These are phyloP conservation scores for Anarsia innoxiella DNA, from an alignment of 2,888 invertebrate genomes.

Conservation along the genomic window DNA sequence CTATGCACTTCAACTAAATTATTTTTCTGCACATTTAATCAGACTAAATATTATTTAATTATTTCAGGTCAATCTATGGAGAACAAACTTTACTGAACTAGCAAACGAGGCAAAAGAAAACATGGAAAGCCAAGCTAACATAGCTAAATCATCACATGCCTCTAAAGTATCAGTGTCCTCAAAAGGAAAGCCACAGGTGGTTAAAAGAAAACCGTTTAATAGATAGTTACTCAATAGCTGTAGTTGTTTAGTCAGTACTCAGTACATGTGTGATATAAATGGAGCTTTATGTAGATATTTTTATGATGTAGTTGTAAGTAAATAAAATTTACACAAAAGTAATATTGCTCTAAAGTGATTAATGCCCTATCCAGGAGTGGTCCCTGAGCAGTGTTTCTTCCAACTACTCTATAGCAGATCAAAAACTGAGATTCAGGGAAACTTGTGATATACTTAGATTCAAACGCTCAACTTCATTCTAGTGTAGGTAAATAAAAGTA, in stretches of 20 bases:
- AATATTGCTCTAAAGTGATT: constrained; percentile 5
- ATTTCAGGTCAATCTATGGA: constrained; percentile 69
- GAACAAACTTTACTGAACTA: constrained; percentile 65
- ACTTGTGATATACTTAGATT: constrained; percentile 35
- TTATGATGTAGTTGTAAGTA: not conserved
- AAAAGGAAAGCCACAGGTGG: constrained; percentile 47
- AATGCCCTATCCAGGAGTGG: constrained; percentile 37
- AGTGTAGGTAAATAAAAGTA: constrained; percentile 27
- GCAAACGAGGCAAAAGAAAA: constrained; percentile 52
- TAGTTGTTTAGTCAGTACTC: not conserved
- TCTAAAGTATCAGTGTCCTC: constrained; percentile 33
- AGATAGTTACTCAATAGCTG: constrained; percentile 17
- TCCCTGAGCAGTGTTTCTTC: constrained; percentile 36
- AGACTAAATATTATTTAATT: not conserved
- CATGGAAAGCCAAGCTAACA: constrained; percentile 30
- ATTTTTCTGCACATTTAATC: not conserved
- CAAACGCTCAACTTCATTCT: constrained; percentile 36
- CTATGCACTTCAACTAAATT: not conserved
- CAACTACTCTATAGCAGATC: constrained; percentile 44
- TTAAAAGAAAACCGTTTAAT: constrained; percentile 38
- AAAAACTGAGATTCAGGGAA: constrained; percentile 56
- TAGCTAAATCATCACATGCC: constrained; percentile 32
- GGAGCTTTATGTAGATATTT: not conserved
- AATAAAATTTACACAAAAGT: not conserved
- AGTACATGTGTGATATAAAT: not conserved